A percentile compares a stretch with the other conserved stretches of the same genome.
Evolutionary conservation across 2,113 vertebrate species (phyloP).

Genomic region (Trogon melanurus): DNA sequence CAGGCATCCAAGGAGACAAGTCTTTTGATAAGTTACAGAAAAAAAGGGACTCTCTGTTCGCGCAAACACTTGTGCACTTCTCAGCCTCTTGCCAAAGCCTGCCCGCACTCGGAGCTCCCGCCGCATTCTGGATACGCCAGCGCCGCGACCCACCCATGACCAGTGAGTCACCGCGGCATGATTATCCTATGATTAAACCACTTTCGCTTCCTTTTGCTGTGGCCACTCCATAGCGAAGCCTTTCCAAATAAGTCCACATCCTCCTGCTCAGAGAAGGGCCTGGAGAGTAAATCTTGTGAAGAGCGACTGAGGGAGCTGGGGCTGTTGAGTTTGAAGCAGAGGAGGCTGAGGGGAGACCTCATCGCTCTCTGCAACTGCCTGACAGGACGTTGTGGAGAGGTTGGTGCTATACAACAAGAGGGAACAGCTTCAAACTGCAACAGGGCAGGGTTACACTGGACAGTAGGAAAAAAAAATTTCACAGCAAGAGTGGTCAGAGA

Average conservation of each 20-base stretch:
- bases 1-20: constrained; percentile 43
- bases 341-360: too few relatives aligned
- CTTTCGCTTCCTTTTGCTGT: neutral
- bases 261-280: neutral
- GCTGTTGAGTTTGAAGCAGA: too few relatives aligned
- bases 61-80: neutral
- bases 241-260: neutral
- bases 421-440: too few relatives aligned
- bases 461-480: too few relatives aligned
- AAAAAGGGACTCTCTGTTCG: constrained; percentile 32
- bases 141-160: neutral
- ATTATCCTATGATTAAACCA: neutral
- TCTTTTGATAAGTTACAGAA: neutral
- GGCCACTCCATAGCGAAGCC: neutral
- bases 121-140: neutral
- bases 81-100: neutral
- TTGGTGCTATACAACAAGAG: too few relatives aligned
- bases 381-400: too few relatives aligned
- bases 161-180: neutral
- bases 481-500: too few relatives aligned
- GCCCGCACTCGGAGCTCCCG: neutral
- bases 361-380: too few relatives aligned
- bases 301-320: too few relatives aligned
- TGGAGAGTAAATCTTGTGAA: too few relatives aligned
- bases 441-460: too few relatives aligned